These are phyloP conservation scores for Cyphomyrmex costatus DNA, from an alignment of 1,140 invertebrate species.

Conservation along the genomic window DNA sequence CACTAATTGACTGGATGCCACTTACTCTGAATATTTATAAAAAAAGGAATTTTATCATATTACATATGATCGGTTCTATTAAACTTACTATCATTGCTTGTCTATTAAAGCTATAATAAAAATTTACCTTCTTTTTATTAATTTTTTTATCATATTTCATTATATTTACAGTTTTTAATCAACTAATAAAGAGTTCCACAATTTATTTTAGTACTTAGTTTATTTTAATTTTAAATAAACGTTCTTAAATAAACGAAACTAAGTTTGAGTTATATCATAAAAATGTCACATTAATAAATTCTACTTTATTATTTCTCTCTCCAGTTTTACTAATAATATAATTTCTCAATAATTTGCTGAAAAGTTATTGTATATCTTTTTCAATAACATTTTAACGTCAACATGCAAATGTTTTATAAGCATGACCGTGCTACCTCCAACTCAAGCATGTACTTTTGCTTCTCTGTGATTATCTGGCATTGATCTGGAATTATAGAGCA, in stretches of 20 bases:
- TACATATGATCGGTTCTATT: not conserved
- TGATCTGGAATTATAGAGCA: constrained; percentile 32
- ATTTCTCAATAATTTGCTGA: not conserved
- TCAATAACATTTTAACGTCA: constrained; percentile 10
- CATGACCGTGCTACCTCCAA: constrained; percentile 1
- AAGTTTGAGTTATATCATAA: not conserved
- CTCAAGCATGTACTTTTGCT: not conserved
- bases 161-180: not conserved
- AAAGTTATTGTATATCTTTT: constrained; percentile 11
- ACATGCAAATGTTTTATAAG: constrained; percentile 32
- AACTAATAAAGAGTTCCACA: no score
- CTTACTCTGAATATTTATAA: not conserved
- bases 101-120: not conserved
- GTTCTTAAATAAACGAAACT: not conserved
- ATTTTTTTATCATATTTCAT: not conserved
- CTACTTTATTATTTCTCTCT: not conserved
- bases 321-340: not conserved
- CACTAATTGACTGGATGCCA: constrained; percentile 37
- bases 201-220: not conserved
- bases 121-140: not conserved
- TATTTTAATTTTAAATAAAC: constrained; percentile 15
- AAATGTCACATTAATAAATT: not conserved
- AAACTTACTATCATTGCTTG: not conserved
- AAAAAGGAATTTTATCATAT: constrained; percentile 1
- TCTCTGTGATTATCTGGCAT: constrained; percentile 16